Evolutionary conservation across 2,797 vertebrate genomes (phyloP).

Genomic region (Clarias pachynema): DNA sequence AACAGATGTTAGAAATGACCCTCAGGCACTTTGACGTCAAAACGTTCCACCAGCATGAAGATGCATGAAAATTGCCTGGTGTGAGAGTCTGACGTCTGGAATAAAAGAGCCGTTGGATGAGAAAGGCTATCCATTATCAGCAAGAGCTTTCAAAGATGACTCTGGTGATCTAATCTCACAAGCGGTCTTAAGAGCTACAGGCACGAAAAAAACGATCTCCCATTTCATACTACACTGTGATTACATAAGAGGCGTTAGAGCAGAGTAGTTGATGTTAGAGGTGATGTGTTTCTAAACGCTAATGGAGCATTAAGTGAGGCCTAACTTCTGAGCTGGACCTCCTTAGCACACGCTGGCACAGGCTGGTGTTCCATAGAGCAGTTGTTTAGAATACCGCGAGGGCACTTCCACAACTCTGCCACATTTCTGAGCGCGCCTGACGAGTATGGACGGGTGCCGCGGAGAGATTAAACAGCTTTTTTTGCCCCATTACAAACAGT

Average conservation of each 20-base stretch:
- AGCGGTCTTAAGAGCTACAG: neutral
- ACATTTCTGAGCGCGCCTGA: neutral
- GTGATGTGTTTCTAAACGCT: conserved; percentile 39
- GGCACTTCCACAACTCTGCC: neutral
- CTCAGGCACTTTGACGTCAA: neutral
- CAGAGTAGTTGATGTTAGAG: conserved; percentile 2
- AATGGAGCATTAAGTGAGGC: conserved; percentile 63
- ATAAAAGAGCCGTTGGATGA: conserved; percentile 1
- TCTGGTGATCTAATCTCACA: neutral
- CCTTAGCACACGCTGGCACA: conserved; percentile 64
- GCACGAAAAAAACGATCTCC: neutral
- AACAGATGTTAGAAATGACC: neutral
- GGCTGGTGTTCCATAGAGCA: neutral
- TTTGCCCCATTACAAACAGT: conserved; percentile 38
- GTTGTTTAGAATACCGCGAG: conserved; percentile 19
- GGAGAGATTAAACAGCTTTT: conserved; percentile 21
- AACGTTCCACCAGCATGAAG: conserved; percentile 8
- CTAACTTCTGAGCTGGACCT: conserved; percentile 55
- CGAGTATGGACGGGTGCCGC: no score
- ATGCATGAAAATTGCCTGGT: neutral
- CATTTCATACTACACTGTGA: neutral
- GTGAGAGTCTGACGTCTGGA: neutral
- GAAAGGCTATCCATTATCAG: conserved; percentile 13
- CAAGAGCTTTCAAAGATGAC: neutral
- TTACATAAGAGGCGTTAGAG: conserved; percentile 20